These are phyloP conservation scores for Drosophila jambulina DNA, from an alignment of 1,140 invertebrate genomes.

Conservation along the genomic window DNA sequence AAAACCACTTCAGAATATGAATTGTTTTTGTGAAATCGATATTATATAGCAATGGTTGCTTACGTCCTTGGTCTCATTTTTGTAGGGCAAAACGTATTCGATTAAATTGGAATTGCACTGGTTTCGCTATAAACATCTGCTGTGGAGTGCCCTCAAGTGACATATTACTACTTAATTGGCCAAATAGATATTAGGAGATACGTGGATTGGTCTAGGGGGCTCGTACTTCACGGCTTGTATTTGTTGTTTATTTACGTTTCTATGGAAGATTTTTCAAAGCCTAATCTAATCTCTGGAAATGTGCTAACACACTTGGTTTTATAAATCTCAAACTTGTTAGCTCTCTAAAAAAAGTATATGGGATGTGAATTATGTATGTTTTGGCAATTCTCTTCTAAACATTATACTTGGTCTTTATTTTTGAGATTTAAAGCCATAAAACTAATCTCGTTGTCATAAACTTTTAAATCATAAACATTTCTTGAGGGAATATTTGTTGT, in stretches of 20 bases:
- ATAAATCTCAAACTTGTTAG: neutral
- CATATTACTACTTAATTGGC: conserved; percentile 24
- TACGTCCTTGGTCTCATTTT: conserved; percentile 26
- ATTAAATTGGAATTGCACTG: conserved; percentile 6
- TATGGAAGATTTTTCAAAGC: conserved; percentile 26
- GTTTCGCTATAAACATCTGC: conserved; percentile 7
- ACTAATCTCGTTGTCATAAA: neutral
- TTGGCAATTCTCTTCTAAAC: neutral
- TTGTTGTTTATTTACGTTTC: conserved; percentile 5
- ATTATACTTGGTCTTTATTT: neutral
- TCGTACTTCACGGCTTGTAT: conserved; percentile 13
- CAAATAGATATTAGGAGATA: conserved; percentile 18
- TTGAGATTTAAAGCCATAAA: neutral
- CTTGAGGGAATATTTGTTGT: conserved; percentile 1
- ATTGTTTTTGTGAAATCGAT: conserved; percentile 41
- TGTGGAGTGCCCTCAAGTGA: conserved; percentile 7
- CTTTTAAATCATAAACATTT: neutral
- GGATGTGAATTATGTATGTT: neutral
- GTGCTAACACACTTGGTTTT: conserved; percentile 2
- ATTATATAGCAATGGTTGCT: conserved; percentile 3
- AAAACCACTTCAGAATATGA: conserved; percentile 21
- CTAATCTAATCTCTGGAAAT: conserved; percentile 16
- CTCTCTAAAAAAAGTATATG: neutral
- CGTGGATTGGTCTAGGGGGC: conserved; percentile 1
- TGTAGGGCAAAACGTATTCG: conserved; percentile 33